Base-by-base conservation (phyloP, 1,140 invertebrate genomes). In the Hylaeus anthracinus region DNA sequence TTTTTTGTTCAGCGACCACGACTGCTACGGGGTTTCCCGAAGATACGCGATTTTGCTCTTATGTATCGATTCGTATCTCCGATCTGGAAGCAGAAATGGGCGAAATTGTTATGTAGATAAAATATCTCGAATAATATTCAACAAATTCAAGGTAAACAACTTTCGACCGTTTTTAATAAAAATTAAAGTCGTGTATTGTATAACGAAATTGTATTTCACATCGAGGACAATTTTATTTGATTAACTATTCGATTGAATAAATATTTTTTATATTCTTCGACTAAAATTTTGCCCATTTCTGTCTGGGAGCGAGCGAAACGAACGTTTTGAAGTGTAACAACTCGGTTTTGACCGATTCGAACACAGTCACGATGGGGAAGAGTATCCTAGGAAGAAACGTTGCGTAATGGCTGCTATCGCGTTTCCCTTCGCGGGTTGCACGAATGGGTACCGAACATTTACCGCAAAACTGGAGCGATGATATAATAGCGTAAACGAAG, bases 391-490 rank as follows among this genome's bases (percentile, higher is more conserved):
- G 14, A 78, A 43, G 26, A 15, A 72, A 51, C 45, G 58, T 63
- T 78, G 48, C n/a, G 5, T n/a, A 43, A 63, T 51, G 51, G 12
- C 43, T 39, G 15, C 60, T 58, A 58, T 67, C 72, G 61, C n/a
- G n/a, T 75, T 65, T 75, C 43, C 26, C 51, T 56, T 76, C 56
- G 43, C 67, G 67, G 41, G 56, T 63, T 63, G 56, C 67, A 63
- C 60, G 48, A 74, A 61, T 43, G 15, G 26, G 41, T 37, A 55
- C 45, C 72, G 41, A 58, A 51, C 65, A 37, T 53, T 61, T 41
- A 48, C 45, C 37, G n/a, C 60, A 43, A 72, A 72, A 79, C 41
- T 53, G 69, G 39, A 45, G 48, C 69, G 39, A 63, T 63, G 67
- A 45, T n/a, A 79, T 45, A 64, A 72, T 43, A 48, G 51, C 15